phyloP scores from a whole-genome alignment of 1,140 invertebrate species.

The Drosophila santomea region DNA sequence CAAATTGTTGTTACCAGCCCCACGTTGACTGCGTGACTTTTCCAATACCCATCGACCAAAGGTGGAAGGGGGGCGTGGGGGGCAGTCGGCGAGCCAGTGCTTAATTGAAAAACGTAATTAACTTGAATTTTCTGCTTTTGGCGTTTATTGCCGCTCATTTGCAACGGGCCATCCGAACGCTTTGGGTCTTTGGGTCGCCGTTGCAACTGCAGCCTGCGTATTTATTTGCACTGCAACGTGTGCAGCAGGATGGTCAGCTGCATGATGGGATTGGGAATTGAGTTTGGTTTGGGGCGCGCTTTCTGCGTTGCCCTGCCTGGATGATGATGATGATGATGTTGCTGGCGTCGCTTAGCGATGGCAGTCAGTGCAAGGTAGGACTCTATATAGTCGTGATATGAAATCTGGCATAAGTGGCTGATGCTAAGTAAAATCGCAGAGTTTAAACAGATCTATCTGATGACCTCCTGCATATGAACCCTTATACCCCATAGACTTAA shows the following conservation, averaged over 20 bases:
- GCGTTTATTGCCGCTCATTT: conserved; percentile 81
- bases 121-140: conserved; percentile 82
- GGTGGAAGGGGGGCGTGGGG: neutral
- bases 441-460: neutral
- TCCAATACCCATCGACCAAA: conserved; percentile 1
- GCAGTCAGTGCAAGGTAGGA: neutral
- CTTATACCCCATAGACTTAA: no score
- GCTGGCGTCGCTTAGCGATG: conserved; percentile 39
- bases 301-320: neutral
- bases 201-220: conserved; percentile 50
- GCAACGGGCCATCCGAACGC: conserved; percentile 60
- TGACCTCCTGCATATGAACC: neutral
- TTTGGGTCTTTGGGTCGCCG: conserved; percentile 48
- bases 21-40: conserved; percentile 41
- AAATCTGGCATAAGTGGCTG: no score
- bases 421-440: no score
- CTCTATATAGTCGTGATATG: no score
- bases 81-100: conserved; percentile 48
- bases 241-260: conserved; percentile 11
- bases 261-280: conserved; percentile 40
- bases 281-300: conserved; percentile 22
- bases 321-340: conserved; percentile 16
- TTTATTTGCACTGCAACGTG: conserved; percentile 62
- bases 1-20: conserved; percentile 51
- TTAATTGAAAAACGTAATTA: conserved; percentile 83